Conservation (phyloP, 1,140 invertebrate genomes). For the Nephila pilipes region DNA sequence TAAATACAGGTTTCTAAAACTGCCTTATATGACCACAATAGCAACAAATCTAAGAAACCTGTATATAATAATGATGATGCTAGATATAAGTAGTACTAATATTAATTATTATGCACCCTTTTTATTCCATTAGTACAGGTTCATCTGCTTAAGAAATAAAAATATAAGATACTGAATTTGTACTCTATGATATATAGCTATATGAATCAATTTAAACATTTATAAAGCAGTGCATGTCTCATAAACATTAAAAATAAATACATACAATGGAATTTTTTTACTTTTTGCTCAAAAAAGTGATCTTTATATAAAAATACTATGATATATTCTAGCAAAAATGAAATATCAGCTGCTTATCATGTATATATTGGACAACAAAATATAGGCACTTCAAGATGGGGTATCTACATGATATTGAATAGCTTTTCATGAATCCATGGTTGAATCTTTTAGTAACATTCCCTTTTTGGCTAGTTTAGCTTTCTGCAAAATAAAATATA, state of each 20-base stretch:
- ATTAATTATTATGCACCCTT: too few species aligned
- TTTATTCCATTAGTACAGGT: too few species aligned
- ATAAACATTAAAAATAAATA: constrained; percentile 18
- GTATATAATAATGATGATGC: too few species aligned
- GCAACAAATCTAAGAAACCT: too few species aligned
- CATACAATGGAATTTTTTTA: constrained; percentile 17
- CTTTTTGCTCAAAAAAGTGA: constrained; percentile 7
- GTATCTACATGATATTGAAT: constrained; percentile 54
- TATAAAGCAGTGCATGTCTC: background rate
- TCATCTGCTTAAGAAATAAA: background rate
- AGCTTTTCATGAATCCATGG: constrained; percentile 43
- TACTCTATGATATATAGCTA: constrained; percentile 33
- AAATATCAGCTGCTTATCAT: constrained; percentile 48
- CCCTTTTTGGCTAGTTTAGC: constrained; percentile 78
- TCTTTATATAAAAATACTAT: constrained; percentile 53
- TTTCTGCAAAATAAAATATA: constrained; percentile 79
- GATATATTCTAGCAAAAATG: constrained; percentile 52
- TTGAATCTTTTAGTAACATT: constrained; percentile 72
- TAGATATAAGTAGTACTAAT: too few species aligned
- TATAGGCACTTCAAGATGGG: constrained; percentile 67
- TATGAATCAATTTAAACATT: background rate
- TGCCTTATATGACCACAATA: too few species aligned
- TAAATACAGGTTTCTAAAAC: too few species aligned
- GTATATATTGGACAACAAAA: constrained; percentile 48
- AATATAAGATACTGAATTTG: background rate